Conservation (phyloP, 2,888 invertebrate species). For the Lordiphosa andalusiaca region DNA sequence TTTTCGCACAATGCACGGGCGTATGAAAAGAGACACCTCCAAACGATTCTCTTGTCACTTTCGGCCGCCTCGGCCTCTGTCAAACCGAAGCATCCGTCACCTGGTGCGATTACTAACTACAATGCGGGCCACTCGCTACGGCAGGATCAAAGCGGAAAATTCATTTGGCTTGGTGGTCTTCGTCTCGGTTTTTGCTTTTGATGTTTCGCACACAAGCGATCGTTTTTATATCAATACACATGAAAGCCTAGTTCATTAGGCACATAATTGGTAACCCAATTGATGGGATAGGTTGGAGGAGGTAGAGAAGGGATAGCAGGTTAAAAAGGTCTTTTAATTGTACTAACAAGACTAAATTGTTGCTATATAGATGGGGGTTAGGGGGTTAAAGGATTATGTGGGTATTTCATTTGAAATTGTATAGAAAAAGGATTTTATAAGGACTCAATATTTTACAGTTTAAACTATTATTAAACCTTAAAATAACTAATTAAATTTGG, state of each 20-base stretch:
- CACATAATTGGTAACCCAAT: constrained; percentile 27
- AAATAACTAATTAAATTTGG: no score
- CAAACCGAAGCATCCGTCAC: constrained; percentile 74
- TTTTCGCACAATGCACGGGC: constrained; percentile 66
- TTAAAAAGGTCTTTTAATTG: no score
- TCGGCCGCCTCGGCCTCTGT: constrained; percentile 44
- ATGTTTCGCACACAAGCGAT: constrained; percentile 42
- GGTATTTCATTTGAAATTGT: no score
- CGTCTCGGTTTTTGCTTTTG: constrained; percentile 56
- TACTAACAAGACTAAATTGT: no score
- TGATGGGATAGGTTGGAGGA: constrained; percentile 5
- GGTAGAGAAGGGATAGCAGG: no score
- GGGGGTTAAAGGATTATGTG: no score
- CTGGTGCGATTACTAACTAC: constrained; percentile 72
- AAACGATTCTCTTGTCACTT: constrained; percentile 66
- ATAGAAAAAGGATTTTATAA: no score
- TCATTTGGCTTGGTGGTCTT: constrained; percentile 79
- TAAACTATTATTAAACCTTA: no score
- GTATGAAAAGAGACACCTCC: constrained; percentile 76
- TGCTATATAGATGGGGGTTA: no score
- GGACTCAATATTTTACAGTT: no score
- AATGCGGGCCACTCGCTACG: constrained; percentile 74
- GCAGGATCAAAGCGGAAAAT: constrained; percentile 79
- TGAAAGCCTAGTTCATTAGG: constrained; percentile 34
- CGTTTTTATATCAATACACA: constrained; percentile 31